phyloP scores from a whole-genome alignment of 2,888 invertebrate species.

The Apomyelois bistriatella region DNA sequence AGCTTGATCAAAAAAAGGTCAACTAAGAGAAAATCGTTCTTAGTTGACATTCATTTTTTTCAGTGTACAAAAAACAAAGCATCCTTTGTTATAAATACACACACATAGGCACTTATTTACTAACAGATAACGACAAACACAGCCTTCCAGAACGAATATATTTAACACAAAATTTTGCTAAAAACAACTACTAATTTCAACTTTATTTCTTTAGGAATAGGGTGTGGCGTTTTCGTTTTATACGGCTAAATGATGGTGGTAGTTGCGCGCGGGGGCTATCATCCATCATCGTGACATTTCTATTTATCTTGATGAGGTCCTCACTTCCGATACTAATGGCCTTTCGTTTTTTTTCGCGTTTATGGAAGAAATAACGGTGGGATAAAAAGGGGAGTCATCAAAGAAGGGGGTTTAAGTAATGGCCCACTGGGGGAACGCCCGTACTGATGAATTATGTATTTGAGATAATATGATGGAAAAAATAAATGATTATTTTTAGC shows the following conservation, averaged over 20 bases:
- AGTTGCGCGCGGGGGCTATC: constrained; percentile 46
- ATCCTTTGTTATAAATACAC: constrained; percentile 28
- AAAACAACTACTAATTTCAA: constrained; percentile 27
- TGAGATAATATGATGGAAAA: no score
- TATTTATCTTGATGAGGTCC: constrained; percentile 74
- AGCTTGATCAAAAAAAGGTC: no score
- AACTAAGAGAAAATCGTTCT: no score
- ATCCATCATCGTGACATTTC: constrained; percentile 75
- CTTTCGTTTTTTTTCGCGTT: constrained; percentile 46
- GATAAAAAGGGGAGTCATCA: neutral
- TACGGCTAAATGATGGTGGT: constrained; percentile 36
- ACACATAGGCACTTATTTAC: constrained; percentile 49
- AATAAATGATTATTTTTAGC: no score
- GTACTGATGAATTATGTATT: no score
- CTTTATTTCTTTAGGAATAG: constrained; percentile 31
- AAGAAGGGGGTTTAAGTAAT: neutral
- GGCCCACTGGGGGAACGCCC: no score
- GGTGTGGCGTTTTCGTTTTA: constrained; percentile 20
- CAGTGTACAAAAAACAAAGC: constrained; percentile 14
- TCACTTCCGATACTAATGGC: constrained; percentile 68
- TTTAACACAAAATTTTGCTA: constrained; percentile 26
- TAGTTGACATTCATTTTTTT: no score
- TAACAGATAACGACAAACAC: constrained; percentile 45
- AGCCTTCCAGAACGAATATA: constrained; percentile 47
- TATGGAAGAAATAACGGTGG: constrained; percentile 22